Conservation (phyloP, 2,113 vertebrate genomes). For the Scomber japonicus region DNA sequence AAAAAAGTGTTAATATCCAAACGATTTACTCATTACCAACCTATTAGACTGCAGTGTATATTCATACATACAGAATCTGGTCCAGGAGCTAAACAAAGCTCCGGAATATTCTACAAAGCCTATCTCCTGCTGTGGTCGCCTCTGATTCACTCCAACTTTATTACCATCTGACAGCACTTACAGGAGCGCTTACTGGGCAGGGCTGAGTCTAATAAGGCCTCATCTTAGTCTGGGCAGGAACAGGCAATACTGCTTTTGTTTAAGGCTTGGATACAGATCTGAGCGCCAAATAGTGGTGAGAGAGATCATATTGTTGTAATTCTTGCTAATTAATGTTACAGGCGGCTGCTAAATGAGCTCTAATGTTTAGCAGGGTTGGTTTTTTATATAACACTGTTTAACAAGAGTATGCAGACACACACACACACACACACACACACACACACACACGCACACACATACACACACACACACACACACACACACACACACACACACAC, state of each 20-base stretch:
- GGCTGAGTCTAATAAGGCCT: conserved; percentile 48
- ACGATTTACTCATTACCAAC: neutral
- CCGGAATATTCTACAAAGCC: conserved; percentile 10
- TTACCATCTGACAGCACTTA: conserved; percentile 79
- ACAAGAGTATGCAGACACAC: conserved; percentile 39
- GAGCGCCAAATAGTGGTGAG: conserved; percentile 39
- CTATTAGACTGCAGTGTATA: neutral
- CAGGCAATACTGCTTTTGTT: conserved; percentile 50
- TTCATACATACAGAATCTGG: neutral
- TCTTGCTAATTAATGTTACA: conserved; percentile 66
- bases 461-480: conserved; percentile 25
- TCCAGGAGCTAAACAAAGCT: neutral
- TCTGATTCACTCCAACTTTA: conserved; percentile 56
- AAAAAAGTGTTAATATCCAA: neutral
- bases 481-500: conserved; percentile 14
- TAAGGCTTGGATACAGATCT: conserved; percentile 73
- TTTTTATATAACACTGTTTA: conserved; percentile 55
- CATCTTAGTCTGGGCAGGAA: conserved; percentile 4
- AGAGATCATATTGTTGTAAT: conserved; percentile 67
- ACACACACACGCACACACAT: conserved; percentile 7
- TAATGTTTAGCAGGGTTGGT: conserved; percentile 54
- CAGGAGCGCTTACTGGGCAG: conserved; percentile 54
- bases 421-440: conserved; percentile 24
- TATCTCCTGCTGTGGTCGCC: conserved; percentile 31
- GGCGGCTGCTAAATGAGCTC: conserved; percentile 62